These are phyloP conservation scores for Sphecodes monilicornis DNA, from an alignment of 2,888 invertebrate genomes.

Conservation along the genomic window DNA sequence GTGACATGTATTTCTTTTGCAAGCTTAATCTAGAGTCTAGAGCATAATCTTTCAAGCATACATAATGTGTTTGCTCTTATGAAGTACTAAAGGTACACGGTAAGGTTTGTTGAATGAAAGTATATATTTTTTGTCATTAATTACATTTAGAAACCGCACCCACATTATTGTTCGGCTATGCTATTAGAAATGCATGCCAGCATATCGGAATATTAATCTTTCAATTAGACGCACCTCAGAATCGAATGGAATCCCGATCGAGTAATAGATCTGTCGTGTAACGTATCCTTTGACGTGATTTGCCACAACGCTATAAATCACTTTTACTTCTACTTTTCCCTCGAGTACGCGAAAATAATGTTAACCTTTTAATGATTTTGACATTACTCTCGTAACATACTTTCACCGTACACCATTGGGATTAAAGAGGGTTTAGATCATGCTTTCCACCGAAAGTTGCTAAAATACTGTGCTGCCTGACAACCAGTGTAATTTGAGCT, in stretches of 20 bases:
- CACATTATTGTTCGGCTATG: slow-evolving; percentile 57
- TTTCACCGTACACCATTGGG: slow-evolving; percentile 19
- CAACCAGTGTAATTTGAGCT: neutral
- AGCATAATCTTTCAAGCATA: neutral
- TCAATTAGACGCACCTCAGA: slow-evolving; percentile 25
- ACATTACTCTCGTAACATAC: slow-evolving; percentile 6
- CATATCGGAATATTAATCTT: slow-evolving; percentile 42
- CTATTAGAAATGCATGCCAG: slow-evolving; percentile 29
- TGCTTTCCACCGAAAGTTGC: neutral
- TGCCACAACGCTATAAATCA: slow-evolving; percentile 8
- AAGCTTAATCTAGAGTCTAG: neutral
- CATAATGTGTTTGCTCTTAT: too few relatives aligned
- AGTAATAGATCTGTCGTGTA: neutral
- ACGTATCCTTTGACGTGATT: neutral
- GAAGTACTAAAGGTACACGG: neutral
- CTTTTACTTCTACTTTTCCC: slow-evolving; percentile 25
- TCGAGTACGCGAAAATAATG: neutral
- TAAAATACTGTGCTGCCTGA: neutral
- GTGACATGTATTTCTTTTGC: neutral
- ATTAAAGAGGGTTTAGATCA: neutral
- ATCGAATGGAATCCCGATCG: slow-evolving; percentile 4
- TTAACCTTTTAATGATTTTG: slow-evolving; percentile 15
- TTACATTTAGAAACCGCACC: slow-evolving; percentile 67
- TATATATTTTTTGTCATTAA: neutral
- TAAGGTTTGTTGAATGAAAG: neutral